Base-by-base conservation (phyloP, 1,140 invertebrate species). In the Neodiprion lecontei region DNA sequence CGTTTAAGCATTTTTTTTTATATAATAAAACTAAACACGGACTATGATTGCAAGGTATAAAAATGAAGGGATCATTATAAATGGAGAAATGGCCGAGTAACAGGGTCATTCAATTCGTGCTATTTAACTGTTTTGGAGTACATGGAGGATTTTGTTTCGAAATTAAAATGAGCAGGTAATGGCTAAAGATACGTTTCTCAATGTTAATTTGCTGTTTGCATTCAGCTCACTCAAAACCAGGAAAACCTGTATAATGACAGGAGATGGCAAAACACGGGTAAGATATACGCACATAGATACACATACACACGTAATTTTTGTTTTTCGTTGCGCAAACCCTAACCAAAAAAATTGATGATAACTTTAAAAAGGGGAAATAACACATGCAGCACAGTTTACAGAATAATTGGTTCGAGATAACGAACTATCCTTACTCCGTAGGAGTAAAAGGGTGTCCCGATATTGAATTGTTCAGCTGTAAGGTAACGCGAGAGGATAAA, bases 401-500 rank as follows among this genome's bases (percentile, higher is more conserved):
- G 69, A 47, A 70, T 8, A 68, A 68, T 9, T 3, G 21, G 47
- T 14, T 17, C 11, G 8, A 40, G 21, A 17, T 21, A 9, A 68
- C 9, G 21, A 68, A 4, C 3, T 21, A 68, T 21, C 40, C 17
- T 21, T 10, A 40, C 67, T 21, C 67, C 21, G 21, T 23, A 40
- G 9, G 67, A 10, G 67, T n/a, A 21, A 12, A 68, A 68, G 47
- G 11, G 21, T 40, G 67, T 68, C 47, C 7, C 11, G 47, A 68
- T 23, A 68, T 23, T 14, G 2, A 68, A 14, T 14, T 68, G 9
- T 68, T 4, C n/a, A 49, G 9, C 21, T 12, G 9, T 21, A 11
- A 21, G 11, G 21, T 21, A 40, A 70, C n/a, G 47, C 17, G 48
- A 70, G 47, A n/a, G 65, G 76, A 48, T 79, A 61, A 72, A 78